Evolutionary conservation across 2,888 invertebrate genomes (phyloP), one percentile per base, ranked within the genome.

Genomic region (Melanostoma scalare): DNA sequence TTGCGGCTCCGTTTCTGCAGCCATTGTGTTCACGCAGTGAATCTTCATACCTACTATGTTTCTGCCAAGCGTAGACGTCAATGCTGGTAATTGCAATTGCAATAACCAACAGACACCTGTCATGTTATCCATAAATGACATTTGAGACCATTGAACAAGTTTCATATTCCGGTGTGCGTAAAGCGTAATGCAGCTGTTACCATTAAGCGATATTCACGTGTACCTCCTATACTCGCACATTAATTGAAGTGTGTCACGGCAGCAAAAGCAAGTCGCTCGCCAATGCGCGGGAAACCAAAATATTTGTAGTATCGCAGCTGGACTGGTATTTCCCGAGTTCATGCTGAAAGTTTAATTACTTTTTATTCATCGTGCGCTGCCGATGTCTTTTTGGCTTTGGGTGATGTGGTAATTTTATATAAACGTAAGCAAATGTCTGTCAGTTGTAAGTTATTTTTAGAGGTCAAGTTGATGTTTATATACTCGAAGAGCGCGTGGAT

Each of bases 201-300:
- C 20, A 20, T 20, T 20, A 35, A 10, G 35, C 56, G 44, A 35
- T 48, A 38, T 38, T 42, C 52, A 46, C 36, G 30, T 74, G 52
- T 38, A 8, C 50, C 36, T 9, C 10, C 35, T 48, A 46, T 46
- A 36, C 20, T 61, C 36, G 30, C n/a, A 50, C 20, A 50, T 52
- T 9, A 2, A 33, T 0, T 50, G 44, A 78, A 69, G 56, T 80
- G 53, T 80, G 80, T 80, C 80, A 80, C 69, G 80, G 75, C 60
- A 30, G 35, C 52, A 44, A 9, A 48, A 60, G 33, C 58, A 52
- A 40, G 42, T 40, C 38, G 46, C 42, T 50, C 31, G 61, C 52
- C 20, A 20, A 20, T 80, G 80, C 75, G 58, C 58, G 58, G 50
- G 72, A 61, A 69, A 69, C 55, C 4, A 55, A 42, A 10, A 38